Conservation (phyloP, 2,113 vertebrate genomes). For the Corythornis cristatus region DNA sequence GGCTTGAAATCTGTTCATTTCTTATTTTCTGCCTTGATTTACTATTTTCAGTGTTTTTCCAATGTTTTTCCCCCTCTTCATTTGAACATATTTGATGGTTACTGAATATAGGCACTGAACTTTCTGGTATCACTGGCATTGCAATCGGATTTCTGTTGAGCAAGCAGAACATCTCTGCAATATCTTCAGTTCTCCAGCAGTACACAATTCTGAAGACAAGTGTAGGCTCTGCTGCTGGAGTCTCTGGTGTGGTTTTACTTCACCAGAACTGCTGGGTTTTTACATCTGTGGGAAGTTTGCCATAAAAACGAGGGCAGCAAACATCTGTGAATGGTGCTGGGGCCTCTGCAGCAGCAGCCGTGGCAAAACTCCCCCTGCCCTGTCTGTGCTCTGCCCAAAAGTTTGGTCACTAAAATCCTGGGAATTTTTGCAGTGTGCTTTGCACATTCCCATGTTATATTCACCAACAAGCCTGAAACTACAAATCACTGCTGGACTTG, state of each 20-base stretch:
- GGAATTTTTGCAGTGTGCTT: background rate
- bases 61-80: rapidly evolving
- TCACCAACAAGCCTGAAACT: background rate
- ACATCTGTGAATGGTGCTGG: background rate
- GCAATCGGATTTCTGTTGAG: background rate
- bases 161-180: background rate
- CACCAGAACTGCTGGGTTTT: background rate
- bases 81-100: background rate
- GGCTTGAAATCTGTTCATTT: background rate
- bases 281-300: background rate
- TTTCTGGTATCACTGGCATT: background rate
- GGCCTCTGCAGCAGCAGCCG: background rate
- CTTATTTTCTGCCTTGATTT: background rate
- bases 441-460: background rate
- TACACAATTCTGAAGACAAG: background rate
- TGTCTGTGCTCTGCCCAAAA: rapidly evolving
- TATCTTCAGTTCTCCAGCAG: background rate
- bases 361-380: background rate
- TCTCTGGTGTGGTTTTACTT: background rate
- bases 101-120: background rate
- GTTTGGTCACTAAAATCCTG: background rate
- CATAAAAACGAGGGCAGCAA: background rate
- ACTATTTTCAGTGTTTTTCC: background rate
- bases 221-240: background rate
- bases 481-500: background rate